Evolutionary conservation across 2,113 vertebrate genomes (phyloP), one percentile per base, ranked within the genome.

Genomic region (Cichladusa arquata): DNA sequence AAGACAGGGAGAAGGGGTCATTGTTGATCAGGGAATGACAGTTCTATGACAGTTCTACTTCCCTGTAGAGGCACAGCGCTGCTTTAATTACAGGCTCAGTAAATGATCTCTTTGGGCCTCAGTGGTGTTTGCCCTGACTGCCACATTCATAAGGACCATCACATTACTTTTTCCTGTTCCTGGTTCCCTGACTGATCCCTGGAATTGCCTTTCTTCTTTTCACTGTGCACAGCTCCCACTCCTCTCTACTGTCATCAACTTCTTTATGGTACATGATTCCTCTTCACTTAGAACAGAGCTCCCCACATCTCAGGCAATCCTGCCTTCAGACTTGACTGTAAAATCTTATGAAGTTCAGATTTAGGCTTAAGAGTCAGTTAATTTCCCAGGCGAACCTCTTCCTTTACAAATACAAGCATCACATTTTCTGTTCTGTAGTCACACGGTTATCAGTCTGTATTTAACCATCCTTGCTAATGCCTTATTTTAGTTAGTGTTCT

Each of bases 31-130:
- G 25, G 64, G 33, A 31, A 36, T 0, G 0, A 56, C 56, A 64
- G 47, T 17, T 24, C n/a, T 23, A 36, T 0, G 0, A 56, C 51
- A 64, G 42, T 14, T 24, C n/a, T 23, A 19, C 1, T 1, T 8
- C 19, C 22, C 80, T 45, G 12, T 42, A 42, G 58, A 64, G 50
- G 34, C 65, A 70, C 66, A 67, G 36, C 18, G 20, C 33, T 62
- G 17, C 9, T 8, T 29, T 40, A 57, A 40, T 80, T 54, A 44
- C 5, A 40, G 11, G 31, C 29, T 51, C 14, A 57, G 29, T 7
- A 22, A 51, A 26, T 23, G 76, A 86, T 61, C 10, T 44, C 48
- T 53, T 62, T 8, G 8, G 51, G 17, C 29, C 36, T 62, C 20
- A 20, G 3, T 14, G 9, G 19, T 50, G 36, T 61, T 54, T 69